phyloP scores from a whole-genome alignment of 2,797 vertebrate genomes.

The Girardinus metallicus region DNA sequence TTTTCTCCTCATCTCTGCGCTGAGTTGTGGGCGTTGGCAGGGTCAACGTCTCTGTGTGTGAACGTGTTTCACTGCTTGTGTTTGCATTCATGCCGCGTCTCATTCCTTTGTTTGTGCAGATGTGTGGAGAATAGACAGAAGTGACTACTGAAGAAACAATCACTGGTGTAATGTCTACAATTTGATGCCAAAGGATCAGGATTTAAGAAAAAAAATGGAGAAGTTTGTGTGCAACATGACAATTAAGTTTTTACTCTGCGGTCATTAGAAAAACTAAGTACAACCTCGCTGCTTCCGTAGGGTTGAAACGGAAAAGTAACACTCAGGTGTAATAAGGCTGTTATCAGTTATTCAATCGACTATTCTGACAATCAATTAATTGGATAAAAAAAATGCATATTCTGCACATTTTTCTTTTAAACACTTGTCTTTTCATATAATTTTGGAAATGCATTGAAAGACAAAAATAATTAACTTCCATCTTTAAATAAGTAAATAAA shows the following conservation, averaged over 20 bases:
- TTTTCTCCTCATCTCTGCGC: constrained; percentile 15
- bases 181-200: neutral
- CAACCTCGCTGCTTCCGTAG: neutral
- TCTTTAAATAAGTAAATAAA: too few relatives aligned
- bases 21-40: constrained; percentile 37
- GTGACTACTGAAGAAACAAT: constrained; percentile 18
- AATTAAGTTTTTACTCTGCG: neutral
- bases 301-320: neutral
- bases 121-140: constrained; percentile 26
- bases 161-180: neutral
- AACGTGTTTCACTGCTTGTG: constrained; percentile 10
- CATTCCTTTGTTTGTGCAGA: constrained; percentile 24
- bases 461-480: too few relatives aligned
- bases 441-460: too few relatives aligned
- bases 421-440: too few relatives aligned
- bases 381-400: too few relatives aligned
- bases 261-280: neutral
- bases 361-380: too few relatives aligned
- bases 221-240: neutral
- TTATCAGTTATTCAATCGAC: too few relatives aligned
- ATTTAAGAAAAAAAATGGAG: neutral
- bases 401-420: too few relatives aligned
- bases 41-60: constrained; percentile 4
- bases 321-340: too few relatives aligned
- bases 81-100: constrained; percentile 26